Conservation (phyloP, 2,888 invertebrate genomes). For the Rhagonycha lutea region DNA sequence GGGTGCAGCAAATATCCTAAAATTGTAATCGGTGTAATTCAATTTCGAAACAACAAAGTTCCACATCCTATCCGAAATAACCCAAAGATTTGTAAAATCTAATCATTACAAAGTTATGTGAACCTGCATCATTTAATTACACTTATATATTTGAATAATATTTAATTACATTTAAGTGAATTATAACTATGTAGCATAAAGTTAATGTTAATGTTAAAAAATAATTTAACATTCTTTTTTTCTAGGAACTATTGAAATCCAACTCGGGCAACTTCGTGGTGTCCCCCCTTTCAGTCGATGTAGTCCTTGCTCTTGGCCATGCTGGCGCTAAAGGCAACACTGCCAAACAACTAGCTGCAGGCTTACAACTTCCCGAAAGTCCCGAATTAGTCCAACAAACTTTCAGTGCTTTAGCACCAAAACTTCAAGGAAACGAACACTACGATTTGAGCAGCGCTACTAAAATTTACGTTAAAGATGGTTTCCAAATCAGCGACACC, state of each 20-base stretch:
- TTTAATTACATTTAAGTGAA: too few species aligned
- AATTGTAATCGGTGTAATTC: slow-evolving; percentile 77
- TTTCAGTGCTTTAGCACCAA: slow-evolving; percentile 30
- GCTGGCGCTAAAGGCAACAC: slow-evolving; percentile 47
- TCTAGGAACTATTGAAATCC: slow-evolving; percentile 10
- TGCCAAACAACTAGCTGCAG: slow-evolving; percentile 36
- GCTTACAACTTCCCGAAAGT: slow-evolving; percentile 32
- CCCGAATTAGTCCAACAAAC: slow-evolving; percentile 13
- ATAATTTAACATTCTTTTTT: background rate
- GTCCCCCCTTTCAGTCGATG: slow-evolving; percentile 48
- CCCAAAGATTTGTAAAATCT: slow-evolving; percentile 73
- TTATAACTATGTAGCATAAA: too few species aligned
- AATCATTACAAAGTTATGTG: slow-evolving; percentile 55
- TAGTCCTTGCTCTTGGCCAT: slow-evolving; percentile 44
- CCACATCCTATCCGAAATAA: slow-evolving; percentile 82
- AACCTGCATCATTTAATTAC: too few species aligned
- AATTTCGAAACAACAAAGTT: slow-evolving; percentile 69
- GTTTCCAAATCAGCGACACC: slow-evolving; percentile 59
- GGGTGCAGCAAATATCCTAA: slow-evolving; percentile 74
- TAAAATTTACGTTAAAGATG: slow-evolving; percentile 66
- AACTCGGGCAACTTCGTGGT: slow-evolving; percentile 42
- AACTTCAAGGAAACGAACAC: slow-evolving; percentile 33
- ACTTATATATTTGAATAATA: too few species aligned
- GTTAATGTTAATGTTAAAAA: too few species aligned
- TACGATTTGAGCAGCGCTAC: slow-evolving; percentile 44